Percentiles rank a stretch among this genome's conserved stretches.
Conservation (phyloP, 2,888 invertebrate genomes). For the Sminthurides aquaticus region DNA sequence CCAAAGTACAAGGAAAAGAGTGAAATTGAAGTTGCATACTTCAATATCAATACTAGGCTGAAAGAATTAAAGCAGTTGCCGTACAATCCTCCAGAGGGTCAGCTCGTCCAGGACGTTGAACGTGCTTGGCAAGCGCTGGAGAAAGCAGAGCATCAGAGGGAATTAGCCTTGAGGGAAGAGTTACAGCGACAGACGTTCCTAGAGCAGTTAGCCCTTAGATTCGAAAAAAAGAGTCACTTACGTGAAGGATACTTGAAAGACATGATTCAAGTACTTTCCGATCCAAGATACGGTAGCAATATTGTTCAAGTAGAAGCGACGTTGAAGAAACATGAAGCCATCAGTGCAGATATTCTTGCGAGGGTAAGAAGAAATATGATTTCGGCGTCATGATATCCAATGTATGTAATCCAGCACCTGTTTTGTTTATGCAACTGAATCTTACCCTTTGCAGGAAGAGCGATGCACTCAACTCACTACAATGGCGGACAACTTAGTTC, state of each 20-base stretch:
- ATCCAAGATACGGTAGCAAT: constrained; percentile 83
- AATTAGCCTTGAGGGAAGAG: constrained; percentile 85
- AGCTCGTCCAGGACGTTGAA: constrained; percentile 89
- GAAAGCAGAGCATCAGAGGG: constrained; percentile 85
- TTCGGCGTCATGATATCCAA: neutral
- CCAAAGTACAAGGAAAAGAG: constrained; percentile 97
- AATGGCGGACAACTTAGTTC: constrained; percentile 85
- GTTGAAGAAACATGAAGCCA: constrained; percentile 96
- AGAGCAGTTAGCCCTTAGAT: constrained; percentile 90
- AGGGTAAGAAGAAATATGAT: constrained; percentile 48
- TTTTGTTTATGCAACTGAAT: too few relatives aligned
- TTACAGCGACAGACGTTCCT: constrained; percentile 82
- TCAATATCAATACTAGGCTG: constrained; percentile 90
- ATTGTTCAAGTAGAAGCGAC: constrained; percentile 92
- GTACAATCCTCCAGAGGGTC: constrained; percentile 79
- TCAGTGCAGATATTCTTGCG: constrained; percentile 91
- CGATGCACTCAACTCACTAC: constrained; percentile 86
- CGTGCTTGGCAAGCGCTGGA: constrained; percentile 88
- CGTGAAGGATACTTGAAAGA: constrained; percentile 93
- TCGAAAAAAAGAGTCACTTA: constrained; percentile 87
- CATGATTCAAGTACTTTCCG: constrained; percentile 91
- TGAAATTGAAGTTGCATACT: constrained; percentile 92
- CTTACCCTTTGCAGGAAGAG: constrained; percentile 64
- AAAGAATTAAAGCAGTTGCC: constrained; percentile 87
- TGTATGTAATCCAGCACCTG: too few relatives aligned